These are phyloP conservation scores for Ennomos erosarius DNA, from an alignment of 2,888 invertebrate species.

Conservation along the genomic window DNA sequence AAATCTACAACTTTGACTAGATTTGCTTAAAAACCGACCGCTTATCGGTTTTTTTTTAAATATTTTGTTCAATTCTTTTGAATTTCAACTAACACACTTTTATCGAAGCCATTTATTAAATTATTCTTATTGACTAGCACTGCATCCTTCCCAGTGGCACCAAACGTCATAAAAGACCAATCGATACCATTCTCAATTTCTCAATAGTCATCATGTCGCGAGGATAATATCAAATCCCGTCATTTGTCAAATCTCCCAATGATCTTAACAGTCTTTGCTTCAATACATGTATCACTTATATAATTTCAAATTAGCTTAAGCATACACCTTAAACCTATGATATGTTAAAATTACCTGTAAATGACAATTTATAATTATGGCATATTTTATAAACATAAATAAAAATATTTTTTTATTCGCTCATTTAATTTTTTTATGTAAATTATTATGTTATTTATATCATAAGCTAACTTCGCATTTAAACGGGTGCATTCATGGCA, in stretches of 20 bases:
- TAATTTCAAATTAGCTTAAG: constrained; percentile 1
- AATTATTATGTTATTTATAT: constrained; percentile 1
- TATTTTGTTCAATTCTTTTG: constrained; percentile 1
- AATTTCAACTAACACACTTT: constrained; percentile 9
- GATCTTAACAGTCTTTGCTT: constrained; percentile 38
- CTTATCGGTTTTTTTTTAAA: no score
- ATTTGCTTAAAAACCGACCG: no score
- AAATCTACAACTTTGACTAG: background rate
- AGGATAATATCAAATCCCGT: constrained; percentile 27
- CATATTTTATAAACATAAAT: constrained; percentile 17
- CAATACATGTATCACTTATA: constrained; percentile 7
- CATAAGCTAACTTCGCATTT: constrained; percentile 17
- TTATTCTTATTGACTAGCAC: constrained; percentile 14
- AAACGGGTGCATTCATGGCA: constrained; percentile 1
- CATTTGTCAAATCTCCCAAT: constrained; percentile 30
- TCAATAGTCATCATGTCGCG: no score
- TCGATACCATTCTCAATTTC: no score
- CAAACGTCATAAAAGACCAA: no score
- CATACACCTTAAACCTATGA: constrained; percentile 51
- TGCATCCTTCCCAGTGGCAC: background rate
- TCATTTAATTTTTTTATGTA: constrained; percentile 9
- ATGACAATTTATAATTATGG: constrained; percentile 22
- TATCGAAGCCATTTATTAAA: constrained; percentile 4
- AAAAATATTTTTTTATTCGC: constrained; percentile 24
- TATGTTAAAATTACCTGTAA: constrained; percentile 56